phyloP scores from a whole-genome alignment of 2,113 vertebrate genomes.

The Azemiops feae region DNA sequence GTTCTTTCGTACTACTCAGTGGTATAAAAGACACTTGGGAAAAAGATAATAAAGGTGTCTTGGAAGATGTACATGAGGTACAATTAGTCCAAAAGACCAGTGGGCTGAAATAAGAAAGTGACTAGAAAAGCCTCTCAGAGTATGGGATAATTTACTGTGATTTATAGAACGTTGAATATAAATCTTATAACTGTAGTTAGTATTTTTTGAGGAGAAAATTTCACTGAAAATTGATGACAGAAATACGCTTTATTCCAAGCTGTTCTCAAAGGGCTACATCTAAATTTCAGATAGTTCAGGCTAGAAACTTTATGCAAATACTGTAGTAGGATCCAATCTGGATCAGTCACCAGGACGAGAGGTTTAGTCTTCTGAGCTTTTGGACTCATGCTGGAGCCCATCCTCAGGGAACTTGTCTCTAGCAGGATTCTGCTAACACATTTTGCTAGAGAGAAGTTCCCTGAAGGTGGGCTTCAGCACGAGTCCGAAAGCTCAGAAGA shows the following conservation, averaged over 20 bases:
- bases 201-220: background rate
- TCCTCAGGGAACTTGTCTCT: background rate
- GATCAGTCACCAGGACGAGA: background rate
- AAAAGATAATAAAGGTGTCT: background rate
- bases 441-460: background rate
- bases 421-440: background rate
- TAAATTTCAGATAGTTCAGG: background rate
- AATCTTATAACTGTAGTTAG: background rate
- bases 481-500: background rate
- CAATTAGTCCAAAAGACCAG: background rate
- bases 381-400: background rate
- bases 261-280: too few species aligned
- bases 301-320: background rate
- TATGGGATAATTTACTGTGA: background rate
- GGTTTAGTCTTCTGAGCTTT: background rate
- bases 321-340: background rate
- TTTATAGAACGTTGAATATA: background rate
- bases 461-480: background rate
- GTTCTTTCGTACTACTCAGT: background rate
- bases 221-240: background rate
- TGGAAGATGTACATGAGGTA: background rate
- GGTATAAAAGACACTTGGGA: background rate
- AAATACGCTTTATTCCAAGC: background rate
- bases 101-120: background rate
- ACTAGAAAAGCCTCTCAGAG: background rate